Conservation (phyloP, 2,797 vertebrate species). For the Champsocephalus gunnari region DNA sequence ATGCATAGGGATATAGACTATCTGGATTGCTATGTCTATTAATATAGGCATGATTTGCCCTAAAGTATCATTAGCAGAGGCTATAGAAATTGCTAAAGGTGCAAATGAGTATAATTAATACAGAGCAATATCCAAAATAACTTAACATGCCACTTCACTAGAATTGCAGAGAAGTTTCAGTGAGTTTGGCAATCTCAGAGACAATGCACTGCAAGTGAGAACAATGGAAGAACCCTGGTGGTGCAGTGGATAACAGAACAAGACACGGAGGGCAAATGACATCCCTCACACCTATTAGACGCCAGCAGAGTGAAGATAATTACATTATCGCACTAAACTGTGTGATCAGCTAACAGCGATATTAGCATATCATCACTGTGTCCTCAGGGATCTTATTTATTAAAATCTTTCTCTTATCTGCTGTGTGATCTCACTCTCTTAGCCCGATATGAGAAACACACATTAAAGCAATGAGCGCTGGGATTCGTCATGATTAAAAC, state of each 20-base stretch:
- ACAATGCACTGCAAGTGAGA: constrained; percentile 29
- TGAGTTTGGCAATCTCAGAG: constrained; percentile 15
- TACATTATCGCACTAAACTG: constrained; percentile 53
- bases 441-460: not conserved
- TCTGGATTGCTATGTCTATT: not conserved
- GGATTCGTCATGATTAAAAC: constrained; percentile 37
- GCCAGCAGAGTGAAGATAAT: constrained; percentile 49
- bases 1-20: too few species aligned
- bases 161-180: constrained; percentile 24
- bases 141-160: constrained; percentile 18
- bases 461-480: not conserved
- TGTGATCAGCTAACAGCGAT: constrained; percentile 51
- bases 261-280: constrained; percentile 43
- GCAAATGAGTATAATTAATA: constrained; percentile 21
- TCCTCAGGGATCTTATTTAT: constrained; percentile 19
- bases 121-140: constrained; percentile 23
- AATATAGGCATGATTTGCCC: not conserved
- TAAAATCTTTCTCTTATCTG: constrained; percentile 19
- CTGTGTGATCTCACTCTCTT: not conserved
- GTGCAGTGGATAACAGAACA: constrained; percentile 24
- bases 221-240: constrained; percentile 30
- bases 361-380: constrained; percentile 34
- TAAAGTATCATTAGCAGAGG: constrained; percentile 28
- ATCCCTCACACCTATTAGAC: constrained; percentile 48
- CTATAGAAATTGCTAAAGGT: constrained; percentile 1